A percentile compares a stretch with the other conserved stretches of the same genome.
phyloP scores from a whole-genome alignment of 1,140 invertebrate genomes.

The Neodiprion lecontei region DNA sequence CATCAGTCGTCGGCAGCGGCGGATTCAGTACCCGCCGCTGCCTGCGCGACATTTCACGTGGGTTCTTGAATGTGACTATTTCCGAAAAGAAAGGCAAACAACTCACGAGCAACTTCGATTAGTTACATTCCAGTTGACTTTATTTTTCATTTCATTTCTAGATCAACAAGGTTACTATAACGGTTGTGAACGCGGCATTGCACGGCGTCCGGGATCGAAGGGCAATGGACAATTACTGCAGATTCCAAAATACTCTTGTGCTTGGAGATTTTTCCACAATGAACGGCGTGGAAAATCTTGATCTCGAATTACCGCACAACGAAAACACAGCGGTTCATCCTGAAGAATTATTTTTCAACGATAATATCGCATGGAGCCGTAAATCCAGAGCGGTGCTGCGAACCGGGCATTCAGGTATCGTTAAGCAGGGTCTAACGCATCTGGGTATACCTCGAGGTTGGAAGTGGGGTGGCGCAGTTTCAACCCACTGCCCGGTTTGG shows the following conservation, averaged over 20 bases:
- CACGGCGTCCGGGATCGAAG: conserved; percentile 29
- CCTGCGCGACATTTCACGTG: conserved; percentile 33
- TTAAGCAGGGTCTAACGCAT: conserved; percentile 73
- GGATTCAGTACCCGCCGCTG: conserved; percentile 31
- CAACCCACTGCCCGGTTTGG: conserved; percentile 77
- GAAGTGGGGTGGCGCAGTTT: conserved; percentile 80
- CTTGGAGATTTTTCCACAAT: conserved; percentile 32
- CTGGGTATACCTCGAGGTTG: conserved; percentile 82
- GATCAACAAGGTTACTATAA: conserved; percentile 33
- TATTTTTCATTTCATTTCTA: conserved; percentile 22
- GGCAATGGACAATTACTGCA: conserved; percentile 31
- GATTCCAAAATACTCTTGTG: conserved; percentile 33
- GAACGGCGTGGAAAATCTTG: conserved; percentile 19
- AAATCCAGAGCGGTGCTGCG: conserved; percentile 30
- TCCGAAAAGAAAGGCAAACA: neutral
- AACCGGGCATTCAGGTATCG: conserved; percentile 68
- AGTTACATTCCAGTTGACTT: neutral
- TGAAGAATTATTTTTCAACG: conserved; percentile 31
- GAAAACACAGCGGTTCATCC: conserved; percentile 30
- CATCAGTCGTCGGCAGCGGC: conserved; percentile 32
- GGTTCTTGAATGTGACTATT: conserved; percentile 11
- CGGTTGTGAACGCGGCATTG: conserved; percentile 32
- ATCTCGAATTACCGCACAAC: conserved; percentile 24
- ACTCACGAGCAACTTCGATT: neutral
- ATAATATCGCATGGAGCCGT: conserved; percentile 41